Evolutionary conservation across 53 echinoderm and acorn worm species (phyloP), one percentile per base, ranked within the genome.

Genomic region (Mesocentrotus franciscanus): DNA sequence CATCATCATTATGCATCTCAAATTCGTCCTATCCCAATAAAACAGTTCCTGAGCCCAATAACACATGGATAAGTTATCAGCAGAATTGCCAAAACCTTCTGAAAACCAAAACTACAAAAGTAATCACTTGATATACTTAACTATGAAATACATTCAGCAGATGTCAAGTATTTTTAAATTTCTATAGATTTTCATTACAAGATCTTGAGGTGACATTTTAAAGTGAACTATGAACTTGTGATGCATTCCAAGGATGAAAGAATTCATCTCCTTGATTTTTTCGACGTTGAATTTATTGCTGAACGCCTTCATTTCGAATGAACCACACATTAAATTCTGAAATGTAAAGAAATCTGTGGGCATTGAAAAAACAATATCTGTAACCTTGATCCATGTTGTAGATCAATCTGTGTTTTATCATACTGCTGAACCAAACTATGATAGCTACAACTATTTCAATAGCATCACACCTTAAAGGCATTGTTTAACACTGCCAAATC

Each of bases 1-100:
- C 59, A 11, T 16, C 87, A 58, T 90, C 90, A 13, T 57, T 29
- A 90, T 90, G 11, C 60, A 90, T 90, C 90, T 60, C 29, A 90
- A 70, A 90, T 90, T 90, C 60, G 60, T 90, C 27, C 29, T 60
- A 60, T 15, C 60, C 60, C 58, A 18, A 87, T 17, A 90, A 17
- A 39, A 18, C 17, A 8, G 22, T 18, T 39, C 42, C 81, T 18
- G 42, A 13, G 14, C 64, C 64, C 20, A 16, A 64, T 18, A 20
- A 64, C 18, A 64, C 18, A 62, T 5, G 0, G 49, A 49, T 6
- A 49, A 49, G 3, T 49, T 49, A 4, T 4, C 49, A 49, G 49
- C 49, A 49, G 49, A 49, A 49, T 49, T 49, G 49, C 49, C 3
- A 49, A 49, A 49, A 5, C 49, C 6, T 49, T 49, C 49, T 49